phyloP scores from a whole-genome alignment of 2,113 vertebrate species.

The Noctilio leporinus region DNA sequence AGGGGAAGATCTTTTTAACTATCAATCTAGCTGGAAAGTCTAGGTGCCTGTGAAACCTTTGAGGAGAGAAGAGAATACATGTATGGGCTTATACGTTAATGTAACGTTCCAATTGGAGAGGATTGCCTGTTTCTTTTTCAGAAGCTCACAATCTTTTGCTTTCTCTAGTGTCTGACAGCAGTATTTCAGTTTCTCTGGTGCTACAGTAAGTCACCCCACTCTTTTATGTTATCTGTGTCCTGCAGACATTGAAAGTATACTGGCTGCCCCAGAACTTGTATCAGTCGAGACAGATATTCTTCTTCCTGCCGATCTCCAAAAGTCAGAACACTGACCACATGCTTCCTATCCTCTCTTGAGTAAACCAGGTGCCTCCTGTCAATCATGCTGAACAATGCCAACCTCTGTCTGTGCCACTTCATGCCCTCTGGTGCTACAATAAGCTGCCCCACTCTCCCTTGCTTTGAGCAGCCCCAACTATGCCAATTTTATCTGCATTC shows the following conservation, averaged over 20 bases:
- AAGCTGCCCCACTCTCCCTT: not conserved
- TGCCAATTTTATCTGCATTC: not conserved
- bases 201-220: not conserved
- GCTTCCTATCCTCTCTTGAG: not conserved
- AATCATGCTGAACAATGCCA: not conserved
- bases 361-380: not conserved
- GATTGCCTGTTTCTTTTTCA: not conserved
- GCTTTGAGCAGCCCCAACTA: not conserved
- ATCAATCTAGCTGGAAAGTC: not conserved
- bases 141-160: not conserved
- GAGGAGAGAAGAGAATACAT: not conserved
- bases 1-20: not conserved
- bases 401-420: accelerated
- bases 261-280: not conserved
- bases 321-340: not conserved
- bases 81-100: not conserved
- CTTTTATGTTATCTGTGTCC: not conserved
- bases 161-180: not conserved
- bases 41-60: not conserved
- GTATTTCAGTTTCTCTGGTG: not conserved
- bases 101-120: not conserved
- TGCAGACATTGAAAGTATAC: not conserved
- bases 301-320: not conserved
- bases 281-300: not conserved
- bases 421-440: not conserved